Conservation (phyloP, 2,113 vertebrate genomes). For the Phoenicopterus ruber region DNA sequence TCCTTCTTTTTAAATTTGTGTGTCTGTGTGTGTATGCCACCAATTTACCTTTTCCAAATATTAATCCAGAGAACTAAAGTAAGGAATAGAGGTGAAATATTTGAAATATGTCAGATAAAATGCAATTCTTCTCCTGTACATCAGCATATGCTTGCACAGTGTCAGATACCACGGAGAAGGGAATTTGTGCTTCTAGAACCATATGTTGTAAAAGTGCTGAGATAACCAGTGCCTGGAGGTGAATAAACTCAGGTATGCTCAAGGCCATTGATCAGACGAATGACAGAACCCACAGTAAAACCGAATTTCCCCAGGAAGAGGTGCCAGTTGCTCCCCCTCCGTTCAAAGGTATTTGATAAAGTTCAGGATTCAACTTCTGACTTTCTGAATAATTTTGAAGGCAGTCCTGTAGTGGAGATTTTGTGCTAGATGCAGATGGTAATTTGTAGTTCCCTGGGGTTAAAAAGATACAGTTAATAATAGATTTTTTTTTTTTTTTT, state of each 20-base stretch:
- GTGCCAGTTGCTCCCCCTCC: neutral
- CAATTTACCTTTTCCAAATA: neutral
- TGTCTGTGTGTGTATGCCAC: no score
- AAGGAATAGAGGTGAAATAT: neutral
- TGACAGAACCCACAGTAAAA: neutral
- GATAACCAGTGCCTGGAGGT: neutral
- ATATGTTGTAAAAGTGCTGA: neutral
- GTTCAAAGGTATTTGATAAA: neutral
- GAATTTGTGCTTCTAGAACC: neutral
- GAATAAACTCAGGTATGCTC: neutral
- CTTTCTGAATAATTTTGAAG: neutral
- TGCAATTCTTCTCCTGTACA: neutral
- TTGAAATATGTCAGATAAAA: neutral
- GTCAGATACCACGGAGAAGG: neutral
- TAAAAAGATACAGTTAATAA: neutral
- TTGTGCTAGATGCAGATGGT: neutral
- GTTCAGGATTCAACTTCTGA: neutral
- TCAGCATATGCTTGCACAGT: neutral
- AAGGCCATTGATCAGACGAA: neutral
- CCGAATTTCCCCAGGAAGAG: neutral
- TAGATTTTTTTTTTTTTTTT: neutral
- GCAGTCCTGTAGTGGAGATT: neutral
- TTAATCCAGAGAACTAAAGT: neutral
- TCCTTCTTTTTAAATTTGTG: neutral
- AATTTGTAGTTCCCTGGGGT: neutral